Conservation (phyloP, 2,888 invertebrate genomes). For the Sesia bembeciformis region DNA sequence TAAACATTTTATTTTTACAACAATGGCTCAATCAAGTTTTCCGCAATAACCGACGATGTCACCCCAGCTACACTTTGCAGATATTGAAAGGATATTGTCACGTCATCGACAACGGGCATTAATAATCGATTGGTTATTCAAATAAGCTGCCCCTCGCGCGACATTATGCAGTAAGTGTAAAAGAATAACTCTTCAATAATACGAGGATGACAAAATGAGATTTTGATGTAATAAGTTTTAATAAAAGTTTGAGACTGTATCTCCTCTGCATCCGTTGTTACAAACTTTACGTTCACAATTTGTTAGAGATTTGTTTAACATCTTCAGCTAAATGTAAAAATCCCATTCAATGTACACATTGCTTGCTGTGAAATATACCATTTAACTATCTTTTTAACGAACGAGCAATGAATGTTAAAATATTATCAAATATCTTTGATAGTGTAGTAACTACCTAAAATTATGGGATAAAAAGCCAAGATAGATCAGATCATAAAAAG, state of each 20-base stretch:
- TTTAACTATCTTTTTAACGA: too few relatives aligned
- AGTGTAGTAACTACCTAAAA: too few relatives aligned
- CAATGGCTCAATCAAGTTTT: slow-evolving; percentile 56
- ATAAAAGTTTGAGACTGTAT: too few relatives aligned
- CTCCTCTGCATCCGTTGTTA: background rate
- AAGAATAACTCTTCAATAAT: slow-evolving; percentile 22
- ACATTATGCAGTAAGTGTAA: slow-evolving; percentile 19
- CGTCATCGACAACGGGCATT: slow-evolving; percentile 44
- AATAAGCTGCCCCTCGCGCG: slow-evolving; percentile 29
- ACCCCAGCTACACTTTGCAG: slow-evolving; percentile 15
- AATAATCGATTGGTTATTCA: slow-evolving; percentile 65
- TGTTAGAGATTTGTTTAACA: too few relatives aligned
- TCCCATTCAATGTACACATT: too few relatives aligned
- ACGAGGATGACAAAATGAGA: slow-evolving; percentile 23
- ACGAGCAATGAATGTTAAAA: too few relatives aligned
- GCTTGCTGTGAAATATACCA: too few relatives aligned
- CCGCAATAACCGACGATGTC: slow-evolving; percentile 20
- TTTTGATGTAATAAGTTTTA: slow-evolving; percentile 21
- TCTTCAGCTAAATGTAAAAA: too few relatives aligned
- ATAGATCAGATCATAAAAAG: too few relatives aligned
- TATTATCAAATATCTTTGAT: too few relatives aligned
- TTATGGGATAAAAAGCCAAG: too few relatives aligned
- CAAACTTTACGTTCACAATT: background rate
- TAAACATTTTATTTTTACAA: slow-evolving; percentile 14
- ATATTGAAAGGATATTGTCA: slow-evolving; percentile 47